Conservation (phyloP, 2,797 vertebrate species). For the Carapus acus region DNA sequence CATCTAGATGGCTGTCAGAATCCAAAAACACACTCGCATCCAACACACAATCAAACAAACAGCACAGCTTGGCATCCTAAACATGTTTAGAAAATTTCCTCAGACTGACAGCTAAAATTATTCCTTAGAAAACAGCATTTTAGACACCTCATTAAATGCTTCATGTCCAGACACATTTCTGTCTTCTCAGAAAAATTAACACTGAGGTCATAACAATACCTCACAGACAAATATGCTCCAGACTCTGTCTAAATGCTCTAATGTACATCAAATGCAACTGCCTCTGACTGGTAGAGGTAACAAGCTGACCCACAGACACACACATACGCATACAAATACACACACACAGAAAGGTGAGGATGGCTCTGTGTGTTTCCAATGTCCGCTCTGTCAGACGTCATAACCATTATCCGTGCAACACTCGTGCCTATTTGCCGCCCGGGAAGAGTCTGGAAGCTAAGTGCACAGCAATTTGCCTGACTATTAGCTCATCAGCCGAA, state of each 20-base stretch:
- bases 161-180: too few relatives aligned
- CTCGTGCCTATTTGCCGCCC: constrained; percentile 54
- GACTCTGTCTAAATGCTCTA: constrained; percentile 17
- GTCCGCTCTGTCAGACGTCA: constrained; percentile 54
- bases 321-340: constrained; percentile 24
- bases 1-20: too few relatives aligned
- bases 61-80: too few relatives aligned
- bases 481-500: constrained; percentile 65
- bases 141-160: constrained; percentile 5
- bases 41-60: too few relatives aligned
- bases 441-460: constrained; percentile 45
- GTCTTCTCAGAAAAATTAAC: too few relatives aligned
- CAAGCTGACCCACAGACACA: constrained; percentile 8
- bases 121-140: constrained; percentile 1
- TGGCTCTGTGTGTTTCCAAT: constrained; percentile 38
- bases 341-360: constrained; percentile 44
- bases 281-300: too few relatives aligned
- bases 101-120: constrained; percentile 18
- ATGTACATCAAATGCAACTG: neutral
- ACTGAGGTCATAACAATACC: too few relatives aligned
- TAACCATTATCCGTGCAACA: constrained; percentile 65
- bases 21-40: too few relatives aligned
- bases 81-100: constrained; percentile 8
- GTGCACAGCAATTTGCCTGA: constrained; percentile 58
- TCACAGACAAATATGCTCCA: constrained; percentile 15